Evolutionary conservation across 2,888 invertebrate species (phyloP).

Genomic region (Netelia fuscicornis): DNA sequence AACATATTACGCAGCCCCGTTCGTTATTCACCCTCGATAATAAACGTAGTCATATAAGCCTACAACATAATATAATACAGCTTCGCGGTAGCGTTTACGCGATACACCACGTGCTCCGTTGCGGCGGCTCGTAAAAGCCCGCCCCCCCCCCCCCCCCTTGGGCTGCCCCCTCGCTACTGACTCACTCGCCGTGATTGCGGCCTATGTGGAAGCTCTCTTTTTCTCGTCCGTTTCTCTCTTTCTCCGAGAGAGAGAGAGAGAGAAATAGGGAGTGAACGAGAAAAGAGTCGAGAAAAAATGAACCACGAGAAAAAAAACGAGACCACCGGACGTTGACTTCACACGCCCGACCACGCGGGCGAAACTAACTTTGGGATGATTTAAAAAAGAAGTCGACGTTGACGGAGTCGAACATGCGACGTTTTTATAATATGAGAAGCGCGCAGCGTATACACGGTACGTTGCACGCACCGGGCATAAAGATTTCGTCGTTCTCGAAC

Average conservation of each 20-base stretch:
- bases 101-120: constrained; percentile 34
- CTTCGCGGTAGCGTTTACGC: constrained; percentile 40
- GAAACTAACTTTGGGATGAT: constrained; percentile 45
- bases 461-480: constrained; percentile 23
- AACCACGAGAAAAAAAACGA: constrained; percentile 18
- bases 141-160: background rate
- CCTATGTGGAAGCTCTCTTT: background rate
- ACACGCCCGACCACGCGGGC: constrained; percentile 20
- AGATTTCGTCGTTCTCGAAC: constrained; percentile 13
- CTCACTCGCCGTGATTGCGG: constrained; percentile 39
- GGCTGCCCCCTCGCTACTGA: constrained; percentile 15
- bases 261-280: background rate
- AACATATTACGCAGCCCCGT: constrained; percentile 10
- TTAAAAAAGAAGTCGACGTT: constrained; percentile 28
- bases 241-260: background rate
- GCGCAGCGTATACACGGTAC: background rate
- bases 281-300: background rate
- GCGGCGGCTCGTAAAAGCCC: constrained; percentile 31
- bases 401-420: constrained; percentile 26
- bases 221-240: background rate
- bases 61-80: constrained; percentile 34
- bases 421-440: constrained; percentile 12
- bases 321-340: constrained; percentile 54
- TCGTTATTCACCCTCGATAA: constrained; percentile 19
- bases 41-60: constrained; percentile 29